Conservation (phyloP, 37 sponge, comb jelly and placozoan species). For the Hormiphora californensis region DNA sequence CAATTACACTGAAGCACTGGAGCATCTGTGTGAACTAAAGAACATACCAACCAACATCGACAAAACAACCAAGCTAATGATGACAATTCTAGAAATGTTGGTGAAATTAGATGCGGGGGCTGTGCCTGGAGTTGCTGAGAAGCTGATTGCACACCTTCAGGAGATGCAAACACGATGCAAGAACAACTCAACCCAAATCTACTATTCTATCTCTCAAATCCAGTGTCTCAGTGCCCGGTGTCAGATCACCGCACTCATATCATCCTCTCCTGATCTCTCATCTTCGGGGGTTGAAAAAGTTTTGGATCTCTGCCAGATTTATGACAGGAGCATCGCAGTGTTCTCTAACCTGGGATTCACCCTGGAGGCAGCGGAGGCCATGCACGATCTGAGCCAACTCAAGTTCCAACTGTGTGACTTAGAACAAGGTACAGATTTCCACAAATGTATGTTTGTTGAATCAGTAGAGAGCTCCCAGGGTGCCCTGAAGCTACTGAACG, state of each 20-base stretch:
- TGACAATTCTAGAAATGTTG: constrained; percentile 18
- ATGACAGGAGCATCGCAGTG: constrained; percentile 27
- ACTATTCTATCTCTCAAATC: background rate
- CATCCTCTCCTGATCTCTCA: background rate
- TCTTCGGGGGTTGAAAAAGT: background rate
- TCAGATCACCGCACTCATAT: background rate
- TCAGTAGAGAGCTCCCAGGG: constrained; percentile 10
- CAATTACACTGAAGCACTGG: background rate
- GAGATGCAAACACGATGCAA: background rate
- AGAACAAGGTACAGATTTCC: constrained; percentile 45
- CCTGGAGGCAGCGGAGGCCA: background rate
- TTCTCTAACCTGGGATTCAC: constrained; percentile 4
- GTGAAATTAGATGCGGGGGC: background rate
- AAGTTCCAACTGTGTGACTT: constrained; percentile 9
- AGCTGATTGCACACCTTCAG: background rate
- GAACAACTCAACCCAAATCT: constrained; percentile 25
- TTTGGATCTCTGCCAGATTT: background rate
- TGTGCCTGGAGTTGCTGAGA: background rate
- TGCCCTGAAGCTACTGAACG: constrained; percentile 6
- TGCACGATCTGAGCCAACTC: constrained; percentile 21
- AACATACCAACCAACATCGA: background rate
- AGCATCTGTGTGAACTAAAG: background rate
- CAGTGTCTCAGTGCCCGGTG: too few species aligned
- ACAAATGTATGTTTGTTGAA: constrained; percentile 42
- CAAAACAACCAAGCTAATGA: constrained; percentile 13